Evolutionary conservation across 37 sponge, comb jelly and placozoan genomes (phyloP).

Genomic region (Eunapius fragilis): DNA sequence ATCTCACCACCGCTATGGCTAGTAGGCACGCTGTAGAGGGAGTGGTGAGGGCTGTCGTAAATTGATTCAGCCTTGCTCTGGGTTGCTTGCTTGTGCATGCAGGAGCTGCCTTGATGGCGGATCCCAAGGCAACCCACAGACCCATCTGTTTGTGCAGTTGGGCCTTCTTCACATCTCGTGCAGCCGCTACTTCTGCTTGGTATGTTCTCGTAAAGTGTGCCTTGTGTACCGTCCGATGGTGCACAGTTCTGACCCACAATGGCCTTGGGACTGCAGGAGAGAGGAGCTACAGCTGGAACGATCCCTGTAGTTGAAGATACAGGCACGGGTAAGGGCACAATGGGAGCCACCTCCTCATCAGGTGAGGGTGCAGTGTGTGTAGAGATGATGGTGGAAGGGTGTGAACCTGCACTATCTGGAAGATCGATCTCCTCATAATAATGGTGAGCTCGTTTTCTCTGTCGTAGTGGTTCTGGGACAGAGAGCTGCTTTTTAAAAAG

Average conservation of each 20-base stretch:
- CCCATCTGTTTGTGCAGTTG: neutral
- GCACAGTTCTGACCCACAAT: neutral
- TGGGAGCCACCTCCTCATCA: neutral
- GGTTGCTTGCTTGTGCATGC: neutral
- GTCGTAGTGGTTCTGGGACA: neutral
- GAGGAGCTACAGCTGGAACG: neutral
- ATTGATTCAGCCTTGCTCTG: neutral
- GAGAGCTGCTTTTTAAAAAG: neutral
- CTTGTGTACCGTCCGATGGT: neutral
- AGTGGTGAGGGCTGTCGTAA: neutral
- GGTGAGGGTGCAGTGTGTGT: neutral
- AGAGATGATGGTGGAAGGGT: neutral
- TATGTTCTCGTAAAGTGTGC: neutral
- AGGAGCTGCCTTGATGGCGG: neutral
- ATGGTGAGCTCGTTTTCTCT: neutral
- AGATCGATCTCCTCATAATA: neutral
- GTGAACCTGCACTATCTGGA: neutral
- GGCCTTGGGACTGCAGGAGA: neutral
- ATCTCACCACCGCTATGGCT: no score
- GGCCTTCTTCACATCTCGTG: no score
- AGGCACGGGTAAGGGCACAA: neutral
- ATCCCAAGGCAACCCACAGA: no score
- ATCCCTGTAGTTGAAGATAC: neutral
- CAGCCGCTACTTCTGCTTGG: neutral
- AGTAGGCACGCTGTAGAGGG: neutral